Conservation (phyloP, 2,113 vertebrate genomes). For the Rutilus rutilus region DNA sequence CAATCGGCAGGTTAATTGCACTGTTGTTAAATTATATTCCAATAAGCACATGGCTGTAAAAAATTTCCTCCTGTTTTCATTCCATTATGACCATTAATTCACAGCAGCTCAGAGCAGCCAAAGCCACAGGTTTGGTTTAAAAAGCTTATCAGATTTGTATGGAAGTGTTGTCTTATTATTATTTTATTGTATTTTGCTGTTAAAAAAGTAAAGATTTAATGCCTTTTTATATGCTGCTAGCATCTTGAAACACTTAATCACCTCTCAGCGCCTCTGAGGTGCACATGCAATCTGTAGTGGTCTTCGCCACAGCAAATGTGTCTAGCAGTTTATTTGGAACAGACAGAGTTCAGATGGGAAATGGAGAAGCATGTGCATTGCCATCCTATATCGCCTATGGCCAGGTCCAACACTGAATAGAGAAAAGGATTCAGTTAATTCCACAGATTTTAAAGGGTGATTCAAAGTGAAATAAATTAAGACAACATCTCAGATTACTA, state of each 20-base stretch:
- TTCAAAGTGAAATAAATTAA: background rate
- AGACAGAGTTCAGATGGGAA: background rate
- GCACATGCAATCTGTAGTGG: background rate
- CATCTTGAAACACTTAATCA: background rate
- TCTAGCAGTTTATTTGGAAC: background rate
- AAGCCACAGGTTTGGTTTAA: background rate
- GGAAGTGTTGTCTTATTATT: background rate
- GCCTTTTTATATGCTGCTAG: background rate
- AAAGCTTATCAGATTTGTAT: background rate
- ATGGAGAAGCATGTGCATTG: background rate
- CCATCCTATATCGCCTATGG: background rate
- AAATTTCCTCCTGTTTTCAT: background rate
- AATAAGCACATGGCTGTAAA: constrained; percentile 6
- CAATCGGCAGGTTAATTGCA: constrained; percentile 1
- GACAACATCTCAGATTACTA: background rate
- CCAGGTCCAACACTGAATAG: background rate
- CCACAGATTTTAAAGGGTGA: background rate
- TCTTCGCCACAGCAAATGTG: background rate
- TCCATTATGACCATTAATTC: background rate
- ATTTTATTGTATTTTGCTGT: background rate
- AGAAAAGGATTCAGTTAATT: background rate
- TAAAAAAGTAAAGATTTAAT: background rate
- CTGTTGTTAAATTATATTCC: background rate
- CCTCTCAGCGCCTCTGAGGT: background rate
- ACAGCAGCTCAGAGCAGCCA: background rate